Conservation (phyloP, 2,888 invertebrate genomes). For the Halictus quadricinctus region DNA sequence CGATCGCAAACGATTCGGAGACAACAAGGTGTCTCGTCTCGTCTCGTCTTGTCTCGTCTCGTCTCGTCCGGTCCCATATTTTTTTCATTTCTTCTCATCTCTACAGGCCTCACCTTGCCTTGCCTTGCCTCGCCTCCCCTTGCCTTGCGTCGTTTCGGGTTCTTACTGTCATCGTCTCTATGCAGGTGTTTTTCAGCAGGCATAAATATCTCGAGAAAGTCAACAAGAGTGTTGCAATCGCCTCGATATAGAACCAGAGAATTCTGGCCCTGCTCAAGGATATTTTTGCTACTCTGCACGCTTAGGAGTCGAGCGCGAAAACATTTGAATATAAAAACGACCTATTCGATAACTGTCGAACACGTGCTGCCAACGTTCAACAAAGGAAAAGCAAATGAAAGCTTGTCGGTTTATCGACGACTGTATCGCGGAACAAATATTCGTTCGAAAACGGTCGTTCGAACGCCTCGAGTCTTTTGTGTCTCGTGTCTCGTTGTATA, state of each 20-base stretch:
- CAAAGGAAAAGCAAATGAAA: not conserved
- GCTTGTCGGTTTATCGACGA: not conserved
- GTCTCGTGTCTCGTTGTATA: not conserved
- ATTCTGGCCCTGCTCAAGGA: conserved; percentile 45
- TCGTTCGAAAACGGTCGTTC: not conserved
- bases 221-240: conserved; percentile 36
- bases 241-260: conserved; percentile 21
- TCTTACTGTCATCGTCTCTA: not conserved
- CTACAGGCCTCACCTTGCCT: not conserved
- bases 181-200: not conserved
- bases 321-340: not conserved
- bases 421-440: not conserved
- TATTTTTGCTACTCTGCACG: conserved; percentile 46
- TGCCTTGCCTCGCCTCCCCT: not conserved
- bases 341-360: not conserved
- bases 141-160: not conserved
- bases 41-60: not conserved
- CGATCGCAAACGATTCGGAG: not conserved
- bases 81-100: not conserved
- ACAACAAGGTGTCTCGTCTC: not conserved
- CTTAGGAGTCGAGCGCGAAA: conserved; percentile 8
- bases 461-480: not conserved
- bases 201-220: conserved; percentile 12
- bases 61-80: too few relatives aligned
- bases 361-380: not conserved